Evolutionary conservation across 2,797 vertebrate species (phyloP), one percentile per base, ranked within the genome.

Genomic region (Protosalanx chinensis): DNA sequence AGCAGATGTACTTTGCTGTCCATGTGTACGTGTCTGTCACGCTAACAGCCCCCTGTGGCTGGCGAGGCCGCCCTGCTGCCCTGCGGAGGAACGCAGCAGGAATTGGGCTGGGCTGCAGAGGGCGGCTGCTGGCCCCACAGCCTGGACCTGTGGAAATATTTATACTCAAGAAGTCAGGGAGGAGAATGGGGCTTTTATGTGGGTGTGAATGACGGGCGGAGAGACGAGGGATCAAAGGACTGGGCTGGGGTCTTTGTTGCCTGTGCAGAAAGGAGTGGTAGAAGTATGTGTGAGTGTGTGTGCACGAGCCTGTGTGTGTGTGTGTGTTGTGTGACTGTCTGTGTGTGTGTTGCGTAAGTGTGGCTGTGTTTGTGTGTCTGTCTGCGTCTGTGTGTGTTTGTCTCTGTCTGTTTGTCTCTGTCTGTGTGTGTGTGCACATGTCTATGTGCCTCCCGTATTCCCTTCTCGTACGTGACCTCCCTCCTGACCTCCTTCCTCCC

Each of bases 1-100:
- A 75, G 80, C 81, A 78, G 86, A 83, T 86, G 75, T 85, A 88
- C 91, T 91, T 90, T 82, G 79, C 86, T 88, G 81, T 84, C 86
- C 90, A 92, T 90, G 86, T 91, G 89, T 86, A 91, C 88, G 81
- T 12, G 89, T 90, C 90, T 85, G 77, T 92, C 89, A 92, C 53
- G 15, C 76, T 91, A 90, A 90, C 79, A 73, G 80, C 78, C 68
- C 86, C 81, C 82, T 72, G 68, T 5, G 68, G 84, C 83, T 78
- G 73, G 75, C 63, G 82, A 76, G 79, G 76, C 77, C 67, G 79
- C 73, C 78, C 85, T 79, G 64, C 79, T 74, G 72, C 82, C 76
- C 82, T 75, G 67, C 72, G 49, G 15, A 18, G 67, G 81, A 84
- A 84, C 85, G 78, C 72, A 72, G 78, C 80, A 87, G 77, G 72